A percentile compares a stretch with the other conserved stretches of the same genome.
These are phyloP conservation scores for Henicopernis longicauda DNA, from an alignment of 2,113 vertebrate genomes.

Conservation along the genomic window DNA sequence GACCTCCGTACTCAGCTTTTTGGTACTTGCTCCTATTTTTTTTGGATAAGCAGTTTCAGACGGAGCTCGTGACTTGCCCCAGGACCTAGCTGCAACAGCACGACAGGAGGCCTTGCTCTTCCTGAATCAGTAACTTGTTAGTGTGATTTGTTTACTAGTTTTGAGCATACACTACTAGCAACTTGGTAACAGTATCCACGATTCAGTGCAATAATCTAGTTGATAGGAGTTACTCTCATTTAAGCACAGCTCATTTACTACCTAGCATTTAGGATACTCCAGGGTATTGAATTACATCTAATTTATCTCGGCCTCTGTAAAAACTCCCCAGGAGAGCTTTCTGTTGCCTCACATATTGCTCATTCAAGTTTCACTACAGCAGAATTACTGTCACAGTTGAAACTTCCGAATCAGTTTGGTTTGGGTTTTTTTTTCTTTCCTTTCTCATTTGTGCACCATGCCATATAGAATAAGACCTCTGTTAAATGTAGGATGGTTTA, in stretches of 20 bases:
- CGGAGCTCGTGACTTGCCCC: neutral
- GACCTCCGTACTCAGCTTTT: neutral
- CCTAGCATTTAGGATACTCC: neutral
- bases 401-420: neutral
- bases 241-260: neutral
- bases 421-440: neutral
- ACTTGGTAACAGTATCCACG: neutral
- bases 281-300: neutral
- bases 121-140: neutral
- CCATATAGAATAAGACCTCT: neutral
- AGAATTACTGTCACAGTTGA: neutral
- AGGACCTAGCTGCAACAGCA: neutral
- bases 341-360: neutral
- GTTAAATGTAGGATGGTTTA: neutral
- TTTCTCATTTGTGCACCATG: neutral
- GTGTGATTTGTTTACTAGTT: neutral
- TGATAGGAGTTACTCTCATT: neutral
- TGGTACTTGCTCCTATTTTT: neutral
- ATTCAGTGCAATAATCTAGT: neutral
- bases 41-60: neutral
- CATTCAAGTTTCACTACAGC: neutral
- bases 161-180: neutral
- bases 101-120: neutral
- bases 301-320: neutral
- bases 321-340: neutral